Base-by-base conservation (phyloP, 1,140 invertebrate genomes). In the Agrilus planipennis region DNA sequence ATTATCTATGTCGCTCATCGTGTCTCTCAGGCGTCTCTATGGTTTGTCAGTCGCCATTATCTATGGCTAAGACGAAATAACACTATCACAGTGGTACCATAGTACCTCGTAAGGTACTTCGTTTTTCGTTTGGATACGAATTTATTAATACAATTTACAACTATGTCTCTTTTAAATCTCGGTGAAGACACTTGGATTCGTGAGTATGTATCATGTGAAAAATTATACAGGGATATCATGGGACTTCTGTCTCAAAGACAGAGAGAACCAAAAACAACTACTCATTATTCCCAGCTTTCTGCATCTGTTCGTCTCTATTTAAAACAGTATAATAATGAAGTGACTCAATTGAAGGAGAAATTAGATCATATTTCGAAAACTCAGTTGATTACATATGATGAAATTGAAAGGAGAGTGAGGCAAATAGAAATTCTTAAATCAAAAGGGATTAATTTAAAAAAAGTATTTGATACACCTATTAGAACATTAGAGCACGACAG, bases 151-250 rank as follows among this genome's bases (percentile, higher is more conserved):
- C n/a, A n/a, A n/a, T n/a, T n/a, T n/a, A n/a, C n/a, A n/a, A n/a
- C n/a, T n/a, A n/a, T n/a, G n/a, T n/a, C n/a, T n/a, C n/a, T n/a
- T n/a, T n/a, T n/a, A n/a, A n/a, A n/a, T n/a, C n/a, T n/a, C n/a
- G n/a, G n/a, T n/a, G n/a, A n/a, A n/a, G n/a, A n/a, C n/a, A n/a
- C n/a, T n/a, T n/a, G 78, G 78, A 59, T 78, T 3, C 53, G 63
- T 0, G 77, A 80, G 50, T 68, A 78, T 57, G 77, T 80, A 44
- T 68, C 72, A 0, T 81, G 77, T 49, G 74, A 79, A 51, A 71
- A 71, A 36, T 50, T 80, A 2, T 69, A 69, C 42, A 65, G 76
- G 39, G 70, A 76, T 45, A 73, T 81, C 28, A 71, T 76, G 58
- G 70, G 73, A 45, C 68, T 75, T 45, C 42, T 82, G 0, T 71